Evolutionary conservation across 92 coral and sea anemone species (phyloP), one percentile per base, ranked within the genome.

Genomic region (Montipora capitata): DNA sequence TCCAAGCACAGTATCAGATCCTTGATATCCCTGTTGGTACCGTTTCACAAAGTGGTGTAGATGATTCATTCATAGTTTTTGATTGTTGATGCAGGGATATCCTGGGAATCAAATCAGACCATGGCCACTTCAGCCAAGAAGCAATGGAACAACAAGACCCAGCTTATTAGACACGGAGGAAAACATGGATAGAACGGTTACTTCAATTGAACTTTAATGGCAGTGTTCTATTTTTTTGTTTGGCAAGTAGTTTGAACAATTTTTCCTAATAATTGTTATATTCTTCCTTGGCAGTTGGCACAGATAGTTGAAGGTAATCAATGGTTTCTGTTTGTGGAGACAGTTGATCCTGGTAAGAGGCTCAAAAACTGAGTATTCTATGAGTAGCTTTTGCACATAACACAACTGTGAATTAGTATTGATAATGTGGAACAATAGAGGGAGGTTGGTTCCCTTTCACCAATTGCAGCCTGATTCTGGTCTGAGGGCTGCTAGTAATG

Each of bases 71-170:
- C 4, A 14, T 13, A 5, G 39, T 17, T 4, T 35, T 2, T 67
- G 40, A 20, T 41, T 48, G 58, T 11, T 74, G 42, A 56, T 62
- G 57, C 85, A 92, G 99, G 99, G 99, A 40, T 97, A 96, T 79
- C 96, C 98, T 54, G 94, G 86, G 11, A 78, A 96, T 88, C 98
- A 97, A 88, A 93, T 97, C 77, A 92, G 99, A 63, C 98, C 96
- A 5, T 97, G 99, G 99, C 99, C 98, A 4, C 91, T 97, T 68
- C 99, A 96, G 85, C 94, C 91, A 58, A 83, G 99, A 68, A 93
- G 97, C 44, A 97, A 97, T 72, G 96, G 97, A 57, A 97, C 99
- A 12, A 86, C 93, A 59, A 94, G 99, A 45, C 96, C 98, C 9
- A 92, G 96, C 48, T 63, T 93, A 39, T 67, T 94, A 61, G 98